Evolutionary conservation across 1,140 invertebrate species (phyloP).

Genomic region (Stratiolaelaps scimitus): DNA sequence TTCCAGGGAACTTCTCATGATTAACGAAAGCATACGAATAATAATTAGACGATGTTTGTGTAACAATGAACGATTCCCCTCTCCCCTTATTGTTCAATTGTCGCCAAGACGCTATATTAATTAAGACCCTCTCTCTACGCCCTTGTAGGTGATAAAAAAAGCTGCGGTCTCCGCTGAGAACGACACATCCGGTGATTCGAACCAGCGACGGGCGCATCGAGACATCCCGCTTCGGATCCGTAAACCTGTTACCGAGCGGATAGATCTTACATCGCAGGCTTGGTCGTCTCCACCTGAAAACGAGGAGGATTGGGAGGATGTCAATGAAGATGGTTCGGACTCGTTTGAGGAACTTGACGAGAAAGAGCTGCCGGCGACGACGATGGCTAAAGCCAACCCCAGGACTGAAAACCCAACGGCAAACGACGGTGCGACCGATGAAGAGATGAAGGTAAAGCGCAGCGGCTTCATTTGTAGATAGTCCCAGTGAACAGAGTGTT

Average conservation of each 20-base stretch:
- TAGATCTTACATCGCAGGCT: neutral
- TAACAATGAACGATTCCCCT: no score
- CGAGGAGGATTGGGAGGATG: constrained; percentile 62
- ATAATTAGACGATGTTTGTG: no score
- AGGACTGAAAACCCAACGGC: neutral
- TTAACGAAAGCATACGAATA: no score
- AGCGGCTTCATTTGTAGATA: neutral
- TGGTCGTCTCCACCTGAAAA: constrained; percentile 37
- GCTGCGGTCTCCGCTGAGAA: constrained; percentile 2
- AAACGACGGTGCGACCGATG: neutral
- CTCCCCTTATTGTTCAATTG: no score
- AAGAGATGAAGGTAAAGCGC: constrained; percentile 24
- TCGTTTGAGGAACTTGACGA: constrained; percentile 3
- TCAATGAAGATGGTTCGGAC: constrained; percentile 39
- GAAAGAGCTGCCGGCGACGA: constrained; percentile 34
- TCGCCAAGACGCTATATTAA: no score
- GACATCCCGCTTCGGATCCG: constrained; percentile 36
- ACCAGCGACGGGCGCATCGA: constrained; percentile 12
- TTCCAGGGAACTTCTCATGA: no score
- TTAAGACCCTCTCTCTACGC: no score
- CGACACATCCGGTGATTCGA: neutral
- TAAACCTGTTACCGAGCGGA: constrained; percentile 48
- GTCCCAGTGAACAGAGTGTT: no score
- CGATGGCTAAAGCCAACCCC: no score
- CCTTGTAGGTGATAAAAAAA: no score